phyloP scores from a whole-genome alignment of 2,113 vertebrate species.

The Pampusana beccarii region DNA sequence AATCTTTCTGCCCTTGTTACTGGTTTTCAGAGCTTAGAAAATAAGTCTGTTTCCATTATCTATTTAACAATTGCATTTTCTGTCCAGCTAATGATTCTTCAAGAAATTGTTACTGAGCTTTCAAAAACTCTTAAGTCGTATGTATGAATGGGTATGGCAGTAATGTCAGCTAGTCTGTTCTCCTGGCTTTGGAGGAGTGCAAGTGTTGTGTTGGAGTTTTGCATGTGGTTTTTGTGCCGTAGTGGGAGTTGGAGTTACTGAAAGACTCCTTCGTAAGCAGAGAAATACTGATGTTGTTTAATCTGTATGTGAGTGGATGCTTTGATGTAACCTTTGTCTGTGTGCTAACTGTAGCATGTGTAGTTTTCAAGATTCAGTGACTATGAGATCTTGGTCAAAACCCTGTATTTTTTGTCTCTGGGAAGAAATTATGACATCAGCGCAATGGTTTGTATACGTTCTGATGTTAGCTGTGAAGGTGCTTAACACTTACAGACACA shows the following conservation, averaged over 20 bases:
- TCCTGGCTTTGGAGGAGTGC: neutral
- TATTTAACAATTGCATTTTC: neutral
- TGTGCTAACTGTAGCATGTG: neutral
- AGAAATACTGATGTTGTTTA: neutral
- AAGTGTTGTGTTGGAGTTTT: neutral
- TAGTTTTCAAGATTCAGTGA: neutral
- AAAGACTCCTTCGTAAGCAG: neutral
- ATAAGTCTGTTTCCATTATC: neutral
- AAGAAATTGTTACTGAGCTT: neutral
- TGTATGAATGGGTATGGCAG: neutral
- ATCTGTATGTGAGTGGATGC: neutral
- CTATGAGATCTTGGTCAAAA: neutral
- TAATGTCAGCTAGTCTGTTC: neutral
- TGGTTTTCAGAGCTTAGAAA: neutral
- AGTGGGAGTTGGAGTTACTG: neutral
- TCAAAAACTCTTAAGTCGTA: neutral
- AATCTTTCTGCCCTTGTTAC: neutral
- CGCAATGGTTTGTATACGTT: neutral
- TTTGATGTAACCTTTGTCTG: neutral
- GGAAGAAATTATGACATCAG: neutral
- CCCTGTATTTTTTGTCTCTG: neutral
- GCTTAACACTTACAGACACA: accelerated
- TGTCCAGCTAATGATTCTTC: neutral
- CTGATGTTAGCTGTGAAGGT: neutral
- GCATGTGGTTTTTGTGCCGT: neutral